Evolutionary conservation across 2,113 vertebrate genomes (phyloP), one percentile per base, ranked within the genome.

Genomic region (Actinemys pallida): DNA sequence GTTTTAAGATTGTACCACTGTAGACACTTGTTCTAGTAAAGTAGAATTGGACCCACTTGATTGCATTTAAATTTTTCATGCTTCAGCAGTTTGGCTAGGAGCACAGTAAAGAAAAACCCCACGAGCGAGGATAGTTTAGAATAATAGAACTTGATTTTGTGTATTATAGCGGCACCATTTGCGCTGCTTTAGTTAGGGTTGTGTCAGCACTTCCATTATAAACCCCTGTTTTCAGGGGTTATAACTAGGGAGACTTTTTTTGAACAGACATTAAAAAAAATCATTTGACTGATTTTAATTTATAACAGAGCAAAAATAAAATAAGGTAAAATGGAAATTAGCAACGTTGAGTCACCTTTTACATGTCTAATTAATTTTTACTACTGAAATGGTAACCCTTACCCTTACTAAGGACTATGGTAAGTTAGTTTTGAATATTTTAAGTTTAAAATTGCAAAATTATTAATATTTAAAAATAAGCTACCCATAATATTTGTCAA

Each of bases 101-200:
- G 99, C 98, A 98, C 98, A 99, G 99, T 99, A 99, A 99, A 98
- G 98, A 98, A 99, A 99, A 99, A 99, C 99, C 99, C 99, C 99
- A 98, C 98, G 99, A 99, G 99, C 98, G 99, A 99, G 99, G 99
- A 99, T 99, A 99, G 99, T 99, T 99, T 99, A 99, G 99, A 99
- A 99, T 99, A 99, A 99, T 99, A 99, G 99, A 99, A 99, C 99
- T 99, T 99, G 99, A 99, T 99, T 99, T 99, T 99, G 98, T 99
- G 98, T 99, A 99, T 98, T 98, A 98, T 98, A 98, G 98, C 97
- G 96, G 98, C 98, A 98, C 98, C 98, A 98, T 98, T 98, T 98
- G 98, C 97, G 97, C 98, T 98, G 98, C 98, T 98, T 98, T 98
- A 98, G 98, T 98, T 98, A 98, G 98, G 89, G 83, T 49, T 49